Base-by-base conservation (phyloP, 2,888 invertebrate species). In the Nomada flava region DNA sequence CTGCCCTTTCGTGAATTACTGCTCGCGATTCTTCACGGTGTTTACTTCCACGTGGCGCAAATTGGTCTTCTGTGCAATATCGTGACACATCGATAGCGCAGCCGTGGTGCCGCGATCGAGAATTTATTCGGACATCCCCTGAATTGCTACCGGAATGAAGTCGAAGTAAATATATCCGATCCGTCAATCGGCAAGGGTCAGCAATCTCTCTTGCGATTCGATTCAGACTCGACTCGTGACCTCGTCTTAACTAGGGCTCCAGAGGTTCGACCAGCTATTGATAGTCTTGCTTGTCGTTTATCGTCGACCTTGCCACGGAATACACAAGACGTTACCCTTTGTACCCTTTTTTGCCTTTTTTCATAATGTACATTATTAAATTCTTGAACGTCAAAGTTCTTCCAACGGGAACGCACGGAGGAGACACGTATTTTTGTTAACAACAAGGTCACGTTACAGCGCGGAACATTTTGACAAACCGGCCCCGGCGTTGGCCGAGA, bases 221-320 rank as follows among this genome's bases (percentile, higher is more conserved):
- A 78, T 78, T 65, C 69, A 73, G 70, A 53, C 73, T 69, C 55
- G 67, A 62, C 18, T 9, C 55, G 5, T 26, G 76, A 73, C 64
- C 80, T 80, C 76, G 76, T 36, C n/a, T 69, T 76, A 80, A 72
- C 50, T 42, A 70, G 55, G 55, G n/a, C n/a, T 55, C 26, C 60
- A 57, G 57, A 69, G 72, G 63, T 53, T 20, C 42, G 64, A 50
- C 50, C 64, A 26, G 36, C 15, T 73, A 20, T 67, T n/a, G 62
- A 79, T 72, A 76, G 63, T 65, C 60, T 70, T 47, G 26, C 42
- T 29, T 29, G 13, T 50, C 18, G 42, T 26, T 50, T 44, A 23
- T 11, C 7, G 73, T 42, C 52, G 73, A 68, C 79, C 82, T 79
- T 79, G 76, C 11, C 42, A 36, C 18, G n/a, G 36, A 36, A 62